phyloP scores from a whole-genome alignment of 2,797 vertebrate genomes.

The Falco berigora region DNA sequence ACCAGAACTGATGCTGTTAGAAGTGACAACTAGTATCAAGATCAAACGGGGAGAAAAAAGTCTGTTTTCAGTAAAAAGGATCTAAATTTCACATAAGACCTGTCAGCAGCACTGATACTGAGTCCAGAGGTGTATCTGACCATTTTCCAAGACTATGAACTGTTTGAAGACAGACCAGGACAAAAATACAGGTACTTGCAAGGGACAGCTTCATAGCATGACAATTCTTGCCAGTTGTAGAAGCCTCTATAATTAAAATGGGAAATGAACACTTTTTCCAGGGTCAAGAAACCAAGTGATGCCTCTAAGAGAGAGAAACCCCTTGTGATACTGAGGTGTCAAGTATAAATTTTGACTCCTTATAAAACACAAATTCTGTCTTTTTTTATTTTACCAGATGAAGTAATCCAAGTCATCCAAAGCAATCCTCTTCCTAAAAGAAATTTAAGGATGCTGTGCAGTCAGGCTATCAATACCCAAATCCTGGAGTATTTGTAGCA shows the following conservation, averaged over 20 bases:
- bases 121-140: background rate
- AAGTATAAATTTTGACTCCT: background rate
- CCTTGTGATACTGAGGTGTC: background rate
- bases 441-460: background rate
- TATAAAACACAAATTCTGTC: background rate
- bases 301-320: background rate
- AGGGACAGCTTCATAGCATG: background rate
- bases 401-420: background rate
- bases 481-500: background rate
- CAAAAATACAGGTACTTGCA: background rate
- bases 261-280: background rate
- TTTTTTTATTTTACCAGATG: background rate
- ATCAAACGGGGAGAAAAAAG: background rate
- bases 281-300: background rate
- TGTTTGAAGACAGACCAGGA: background rate
- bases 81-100: background rate
- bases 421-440: background rate
- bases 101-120: background rate
- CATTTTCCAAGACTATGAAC: background rate
- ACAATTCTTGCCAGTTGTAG: background rate
- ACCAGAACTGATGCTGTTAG: background rate
- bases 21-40: background rate
- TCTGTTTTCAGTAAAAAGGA: background rate
- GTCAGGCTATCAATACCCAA: background rate
- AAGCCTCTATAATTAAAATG: background rate